Conservation (phyloP, 2,797 vertebrate genomes). For the Buceros bicornis region DNA sequence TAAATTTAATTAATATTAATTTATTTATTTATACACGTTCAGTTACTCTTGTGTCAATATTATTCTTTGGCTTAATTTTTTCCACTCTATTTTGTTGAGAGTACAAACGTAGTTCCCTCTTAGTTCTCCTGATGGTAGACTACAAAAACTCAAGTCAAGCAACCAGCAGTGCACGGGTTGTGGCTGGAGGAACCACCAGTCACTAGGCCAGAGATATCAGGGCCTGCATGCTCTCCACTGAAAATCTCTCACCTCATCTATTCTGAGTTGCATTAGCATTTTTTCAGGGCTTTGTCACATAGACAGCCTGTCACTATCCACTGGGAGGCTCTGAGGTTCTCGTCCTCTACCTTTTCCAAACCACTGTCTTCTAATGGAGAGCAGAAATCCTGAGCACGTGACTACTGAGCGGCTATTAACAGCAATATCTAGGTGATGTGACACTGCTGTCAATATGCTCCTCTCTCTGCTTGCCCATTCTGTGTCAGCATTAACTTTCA, state of each 20-base stretch:
- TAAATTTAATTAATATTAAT: background rate
- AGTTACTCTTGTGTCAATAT: background rate
- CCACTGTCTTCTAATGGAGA: background rate
- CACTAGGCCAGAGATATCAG: background rate
- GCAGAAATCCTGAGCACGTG: background rate
- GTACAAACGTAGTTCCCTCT: background rate
- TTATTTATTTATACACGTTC: background rate
- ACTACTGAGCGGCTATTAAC: background rate
- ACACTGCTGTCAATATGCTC: background rate
- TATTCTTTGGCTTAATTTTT: background rate
- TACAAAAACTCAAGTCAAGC: background rate
- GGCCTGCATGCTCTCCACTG: background rate
- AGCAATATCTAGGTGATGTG: background rate
- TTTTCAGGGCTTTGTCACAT: background rate
- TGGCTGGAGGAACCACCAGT: background rate
- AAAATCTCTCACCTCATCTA: background rate
- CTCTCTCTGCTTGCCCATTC: background rate
- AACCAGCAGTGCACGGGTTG: background rate
- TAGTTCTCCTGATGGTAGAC: background rate
- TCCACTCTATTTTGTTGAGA: background rate
- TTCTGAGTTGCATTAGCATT: background rate
- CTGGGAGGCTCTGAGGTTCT: constrained; percentile 18
- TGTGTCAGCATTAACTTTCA: background rate
- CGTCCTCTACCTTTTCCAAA: background rate
- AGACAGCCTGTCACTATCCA: background rate